Evolutionary conservation across 2,888 invertebrate genomes (phyloP), one percentile per base, ranked within the genome.

Genomic region (Podabrus alpinus): DNA sequence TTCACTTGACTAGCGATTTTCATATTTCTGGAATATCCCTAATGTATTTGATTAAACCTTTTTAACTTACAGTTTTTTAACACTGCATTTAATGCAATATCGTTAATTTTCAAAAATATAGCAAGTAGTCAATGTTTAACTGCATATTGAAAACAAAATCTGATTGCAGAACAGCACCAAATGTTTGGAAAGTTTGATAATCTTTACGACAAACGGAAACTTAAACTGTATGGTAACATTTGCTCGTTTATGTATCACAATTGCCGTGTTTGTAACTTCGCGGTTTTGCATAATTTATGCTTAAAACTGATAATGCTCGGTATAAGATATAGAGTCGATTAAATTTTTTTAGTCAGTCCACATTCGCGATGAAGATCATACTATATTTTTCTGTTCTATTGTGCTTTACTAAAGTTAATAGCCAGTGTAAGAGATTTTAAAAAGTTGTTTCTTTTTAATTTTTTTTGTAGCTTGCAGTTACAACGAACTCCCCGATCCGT

Each of bases 401-500:
- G 5, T 45, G 45, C 45, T 13, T 45, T 2, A n/a, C 45, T 7
- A n/a, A 7, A 45, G 45, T 45, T 5, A 45, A n/a, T n/a, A 13
- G 45, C n/a, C n/a, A 45, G 45, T 7, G 45, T n/a, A 45, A n/a
- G n/a, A n/a, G 3, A 9, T 9, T n/a, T 9, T 1, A 45, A 45
- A 45, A 45, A n/a, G n/a, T 7, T 45, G 4, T n/a, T n/a, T n/a
- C n/a, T 45, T 45, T 11, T 45, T 68, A 68, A 15, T 9, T 15
- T 15, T 11, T 67, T 10, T 68, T 16, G 15, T 17, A 4, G 59
- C 4, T 29, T 72, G 72, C 9, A 7, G 60, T 11, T 4, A 16
- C 7, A 59, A 72, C 19, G 75, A 75, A 72, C 15, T 16, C 13
- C 7, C 24, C 9, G 73, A 73, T 59, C 15, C 19, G 15, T 76